Evolutionary conservation across 2,888 invertebrate genomes (phyloP).

Genomic region (Sinopyrophorus schimmeli): DNA sequence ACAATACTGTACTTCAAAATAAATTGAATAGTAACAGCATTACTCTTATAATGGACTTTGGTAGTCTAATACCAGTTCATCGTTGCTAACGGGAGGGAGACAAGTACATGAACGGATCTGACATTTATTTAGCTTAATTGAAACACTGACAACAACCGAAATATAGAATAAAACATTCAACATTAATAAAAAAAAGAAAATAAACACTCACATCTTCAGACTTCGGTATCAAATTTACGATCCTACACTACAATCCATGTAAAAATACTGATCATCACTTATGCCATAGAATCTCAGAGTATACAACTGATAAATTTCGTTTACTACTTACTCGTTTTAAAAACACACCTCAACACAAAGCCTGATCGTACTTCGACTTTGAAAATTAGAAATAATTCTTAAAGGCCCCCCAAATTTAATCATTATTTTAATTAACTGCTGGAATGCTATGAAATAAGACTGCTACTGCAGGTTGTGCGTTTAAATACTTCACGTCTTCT

Average conservation of each 20-base stretch:
- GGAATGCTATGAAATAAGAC: conserved; percentile 40
- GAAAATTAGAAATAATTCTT: conserved; percentile 30
- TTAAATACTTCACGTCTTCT: conserved; percentile 47
- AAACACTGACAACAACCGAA: conserved; percentile 46
- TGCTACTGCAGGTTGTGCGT: conserved; percentile 38
- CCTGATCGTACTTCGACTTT: conserved; percentile 21
- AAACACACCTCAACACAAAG: conserved; percentile 18
- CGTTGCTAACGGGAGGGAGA: conserved; percentile 49
- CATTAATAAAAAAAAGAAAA: conserved; percentile 42
- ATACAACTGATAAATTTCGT: conserved; percentile 21
- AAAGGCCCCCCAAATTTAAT: conserved; percentile 44
- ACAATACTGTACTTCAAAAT: conserved; percentile 26
- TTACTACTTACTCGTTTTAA: conserved; percentile 11
- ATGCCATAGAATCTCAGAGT: conserved; percentile 37
- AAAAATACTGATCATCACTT: conserved; percentile 52
- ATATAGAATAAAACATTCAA: conserved; percentile 43
- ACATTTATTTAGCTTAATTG: conserved; percentile 51
- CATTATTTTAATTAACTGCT: conserved; percentile 33
- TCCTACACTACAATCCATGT: conserved; percentile 42
- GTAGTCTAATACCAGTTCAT: conserved; percentile 39
- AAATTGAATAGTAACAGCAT: conserved; percentile 37
- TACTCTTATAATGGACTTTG: conserved; percentile 36
- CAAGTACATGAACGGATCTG: conserved; percentile 50
- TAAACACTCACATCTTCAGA: conserved; percentile 38
- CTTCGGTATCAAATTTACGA: conserved; percentile 38